Conservation (phyloP, 2,888 invertebrate genomes). For the Pollenia angustigena region DNA sequence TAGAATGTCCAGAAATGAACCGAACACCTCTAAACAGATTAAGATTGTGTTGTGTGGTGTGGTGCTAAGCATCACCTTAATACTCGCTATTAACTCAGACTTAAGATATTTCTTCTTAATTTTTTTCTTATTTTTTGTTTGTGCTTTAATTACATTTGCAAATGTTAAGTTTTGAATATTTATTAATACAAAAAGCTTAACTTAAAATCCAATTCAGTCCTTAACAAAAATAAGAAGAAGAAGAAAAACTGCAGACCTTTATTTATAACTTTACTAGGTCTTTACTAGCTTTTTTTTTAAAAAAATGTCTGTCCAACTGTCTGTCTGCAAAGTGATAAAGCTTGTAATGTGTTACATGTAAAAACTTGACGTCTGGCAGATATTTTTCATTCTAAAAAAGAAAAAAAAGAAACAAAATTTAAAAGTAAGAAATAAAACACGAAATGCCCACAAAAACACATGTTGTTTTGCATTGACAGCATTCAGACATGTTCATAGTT, state of each 20-base stretch:
- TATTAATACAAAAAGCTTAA: slow-evolving; percentile 49
- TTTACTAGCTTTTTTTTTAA: slow-evolving; percentile 20
- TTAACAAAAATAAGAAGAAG: background rate
- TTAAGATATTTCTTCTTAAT: slow-evolving; percentile 37
- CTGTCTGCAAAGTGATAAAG: slow-evolving; percentile 68
- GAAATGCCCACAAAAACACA: slow-evolving; percentile 45
- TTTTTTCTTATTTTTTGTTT: slow-evolving; percentile 26
- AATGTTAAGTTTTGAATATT: slow-evolving; percentile 61
- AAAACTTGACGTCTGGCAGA: slow-evolving; percentile 64
- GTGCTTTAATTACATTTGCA: slow-evolving; percentile 71
- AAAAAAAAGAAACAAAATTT: background rate
- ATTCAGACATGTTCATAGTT: slow-evolving; percentile 66
- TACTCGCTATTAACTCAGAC: slow-evolving; percentile 61
- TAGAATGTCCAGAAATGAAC: slow-evolving; percentile 39
- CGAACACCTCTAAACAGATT: slow-evolving; percentile 25
- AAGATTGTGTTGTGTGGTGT: slow-evolving; percentile 38
- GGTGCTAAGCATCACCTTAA: slow-evolving; percentile 59
- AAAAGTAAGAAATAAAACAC: background rate
- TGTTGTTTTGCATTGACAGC: slow-evolving; percentile 70
- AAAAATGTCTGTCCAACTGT: slow-evolving; percentile 43
- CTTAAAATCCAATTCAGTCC: slow-evolving; percentile 36
- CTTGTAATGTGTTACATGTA: slow-evolving; percentile 70
- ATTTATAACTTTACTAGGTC: slow-evolving; percentile 47
- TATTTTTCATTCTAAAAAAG: slow-evolving; percentile 49
- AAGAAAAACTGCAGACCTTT: slow-evolving; percentile 24